Conservation (phyloP, 2,797 vertebrate species). For the Pyrocephalus nanus region DNA sequence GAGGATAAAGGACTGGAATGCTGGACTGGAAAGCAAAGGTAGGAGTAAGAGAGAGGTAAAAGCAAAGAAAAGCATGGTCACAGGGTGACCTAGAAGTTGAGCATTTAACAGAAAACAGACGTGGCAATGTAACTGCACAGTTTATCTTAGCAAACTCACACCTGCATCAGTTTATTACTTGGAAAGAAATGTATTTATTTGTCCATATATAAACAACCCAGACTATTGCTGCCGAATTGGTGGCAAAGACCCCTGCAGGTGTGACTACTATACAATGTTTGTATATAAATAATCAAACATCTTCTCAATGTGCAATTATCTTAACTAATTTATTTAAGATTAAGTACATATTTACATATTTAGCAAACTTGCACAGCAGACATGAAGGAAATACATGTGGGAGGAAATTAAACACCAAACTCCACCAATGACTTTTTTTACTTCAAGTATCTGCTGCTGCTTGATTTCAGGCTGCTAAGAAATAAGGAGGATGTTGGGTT, state of each 20-base stretch:
- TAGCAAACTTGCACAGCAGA: background rate
- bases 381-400: background rate
- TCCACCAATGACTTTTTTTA: background rate
- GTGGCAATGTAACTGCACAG: background rate
- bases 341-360: background rate
- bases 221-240: background rate
- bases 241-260: background rate
- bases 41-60: background rate
- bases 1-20: background rate
- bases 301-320: background rate
- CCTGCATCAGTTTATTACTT: background rate
- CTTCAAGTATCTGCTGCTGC: background rate
- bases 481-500: background rate
- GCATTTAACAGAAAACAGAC: background rate
- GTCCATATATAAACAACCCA: background rate
- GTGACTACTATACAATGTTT: background rate
- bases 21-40: background rate
- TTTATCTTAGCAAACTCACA: background rate
- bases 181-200: background rate
- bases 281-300: background rate
- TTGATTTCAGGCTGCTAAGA: background rate
- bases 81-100: background rate
- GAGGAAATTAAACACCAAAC: background rate
- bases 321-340: background rate
- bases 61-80: background rate